These are phyloP conservation scores for Enteromius paludinosus DNA, from an alignment of 2,797 vertebrate species.

Conservation along the genomic window DNA sequence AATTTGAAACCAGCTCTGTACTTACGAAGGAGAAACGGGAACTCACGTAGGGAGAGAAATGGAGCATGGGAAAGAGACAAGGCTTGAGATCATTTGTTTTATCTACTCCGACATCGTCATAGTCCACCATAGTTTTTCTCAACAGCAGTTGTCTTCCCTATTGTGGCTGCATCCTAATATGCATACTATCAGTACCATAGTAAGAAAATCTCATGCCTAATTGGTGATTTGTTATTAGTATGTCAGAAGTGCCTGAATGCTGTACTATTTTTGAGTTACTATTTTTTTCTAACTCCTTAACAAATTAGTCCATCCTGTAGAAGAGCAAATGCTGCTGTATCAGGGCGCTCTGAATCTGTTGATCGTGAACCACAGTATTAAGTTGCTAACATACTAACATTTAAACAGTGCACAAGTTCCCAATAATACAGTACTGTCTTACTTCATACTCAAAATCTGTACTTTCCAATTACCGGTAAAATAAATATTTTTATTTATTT, in stretches of 20 bases:
- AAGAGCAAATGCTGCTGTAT: background rate
- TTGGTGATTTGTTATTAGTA: constrained; percentile 7
- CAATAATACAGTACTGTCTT: constrained; percentile 42
- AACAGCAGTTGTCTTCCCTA: background rate
- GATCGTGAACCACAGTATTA: background rate
- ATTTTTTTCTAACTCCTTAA: background rate
- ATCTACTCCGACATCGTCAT: constrained; percentile 23
- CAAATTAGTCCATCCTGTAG: background rate
- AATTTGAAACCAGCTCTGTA: constrained; percentile 47
- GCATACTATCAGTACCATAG: background rate
- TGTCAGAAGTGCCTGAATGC: background rate
- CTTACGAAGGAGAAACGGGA: constrained; percentile 50
- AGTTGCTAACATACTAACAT: background rate
- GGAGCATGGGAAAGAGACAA: constrained; percentile 32
- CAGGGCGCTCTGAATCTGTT: background rate
- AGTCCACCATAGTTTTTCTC: constrained; percentile 21
- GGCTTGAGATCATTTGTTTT: constrained; percentile 40
- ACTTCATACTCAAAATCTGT: background rate
- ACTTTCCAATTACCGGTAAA: background rate
- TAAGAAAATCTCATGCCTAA: constrained; percentile 32
- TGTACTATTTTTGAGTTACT: background rate
- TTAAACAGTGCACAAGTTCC: constrained; percentile 1
- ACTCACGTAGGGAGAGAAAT: constrained; percentile 50
- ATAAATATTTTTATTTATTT: background rate
- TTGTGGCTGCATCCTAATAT: background rate